Conservation (phyloP, 2,113 vertebrate species). For the Acrocephalus arundinaceus region DNA sequence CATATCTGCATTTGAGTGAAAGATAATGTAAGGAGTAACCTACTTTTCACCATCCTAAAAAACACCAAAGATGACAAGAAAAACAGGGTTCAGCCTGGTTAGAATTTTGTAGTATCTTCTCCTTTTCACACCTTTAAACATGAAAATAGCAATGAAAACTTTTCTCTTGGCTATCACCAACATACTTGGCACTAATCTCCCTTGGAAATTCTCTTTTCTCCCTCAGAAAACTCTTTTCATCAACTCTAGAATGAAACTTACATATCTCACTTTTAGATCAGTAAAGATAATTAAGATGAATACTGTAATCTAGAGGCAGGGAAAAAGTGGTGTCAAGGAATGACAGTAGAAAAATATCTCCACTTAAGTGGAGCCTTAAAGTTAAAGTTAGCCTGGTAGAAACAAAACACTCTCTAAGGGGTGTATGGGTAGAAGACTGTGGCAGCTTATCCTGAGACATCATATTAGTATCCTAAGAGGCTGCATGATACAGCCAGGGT, state of each 20-base stretch:
- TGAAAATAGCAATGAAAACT: background rate
- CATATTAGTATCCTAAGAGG: constrained; percentile 5
- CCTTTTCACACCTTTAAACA: background rate
- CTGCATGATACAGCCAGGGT: background rate
- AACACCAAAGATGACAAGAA: background rate
- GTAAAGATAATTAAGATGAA: background rate
- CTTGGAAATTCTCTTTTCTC: background rate
- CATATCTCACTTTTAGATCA: background rate
- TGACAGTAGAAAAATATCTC: background rate
- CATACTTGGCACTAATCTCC: background rate
- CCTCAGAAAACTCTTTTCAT: background rate
- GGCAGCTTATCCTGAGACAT: background rate
- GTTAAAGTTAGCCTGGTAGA: background rate
- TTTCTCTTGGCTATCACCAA: background rate
- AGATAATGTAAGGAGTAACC: background rate
- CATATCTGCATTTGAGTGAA: background rate
- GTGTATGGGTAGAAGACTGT: background rate
- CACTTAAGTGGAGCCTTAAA: background rate
- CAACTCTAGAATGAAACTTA: background rate
- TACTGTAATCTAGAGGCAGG: background rate
- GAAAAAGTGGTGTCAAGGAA: background rate
- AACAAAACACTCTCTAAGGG: background rate
- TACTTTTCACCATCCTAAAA: background rate
- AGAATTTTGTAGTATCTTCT: background rate
- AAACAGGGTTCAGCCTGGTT: background rate